Evolutionary conservation across 2,797 vertebrate species (phyloP), one percentile per base, ranked within the genome.

Genomic region (Loriculus beryllinus): DNA sequence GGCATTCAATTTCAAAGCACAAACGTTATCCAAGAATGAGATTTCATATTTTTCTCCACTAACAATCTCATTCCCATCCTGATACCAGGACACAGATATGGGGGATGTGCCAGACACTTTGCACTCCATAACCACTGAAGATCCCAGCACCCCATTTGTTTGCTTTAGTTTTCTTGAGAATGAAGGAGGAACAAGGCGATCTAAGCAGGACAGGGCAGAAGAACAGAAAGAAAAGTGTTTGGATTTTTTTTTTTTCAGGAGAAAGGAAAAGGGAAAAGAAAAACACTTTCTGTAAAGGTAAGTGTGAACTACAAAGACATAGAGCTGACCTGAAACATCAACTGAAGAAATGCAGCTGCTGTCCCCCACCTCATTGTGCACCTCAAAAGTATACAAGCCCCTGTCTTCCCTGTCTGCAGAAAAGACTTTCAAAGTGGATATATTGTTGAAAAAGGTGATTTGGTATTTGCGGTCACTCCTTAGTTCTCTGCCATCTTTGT

Each of bases 301-400:
- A 70, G 5, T 8, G 7, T 59, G 49, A 86, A 56, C 21, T 86
- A 76, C 35, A 63, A 90, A 84, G 62, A 91, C 26, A 60, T 56
- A 64, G 20, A 80, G 97, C 99, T 97, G 96, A 99, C 99, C 99
- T 91, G 99, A 98, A 91, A 99, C 98, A 23, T 98, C 98, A 93
- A 99, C 98, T 18, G 99, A 99, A 82, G 98, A 98, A 45, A 98
- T 98, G 95, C 99, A 99, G 94, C 98, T 98, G 97, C 99, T 99
- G 96, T 99, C 99, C 37, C 99, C 99, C 69, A 99, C 99, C 96
- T 99, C 99, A 90, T 99, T 99, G 13, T 98, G 98, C 88, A 99
- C 99, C 94, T 99, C 99, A 97, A 99, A 98, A 91, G 98, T 99
- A 93, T 99, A 99, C 82, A 99, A 98, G 6, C 98, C 99, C 48